These are phyloP conservation scores for Solea senegalensis DNA, from an alignment of 2,113 vertebrate species.

Conservation along the genomic window DNA sequence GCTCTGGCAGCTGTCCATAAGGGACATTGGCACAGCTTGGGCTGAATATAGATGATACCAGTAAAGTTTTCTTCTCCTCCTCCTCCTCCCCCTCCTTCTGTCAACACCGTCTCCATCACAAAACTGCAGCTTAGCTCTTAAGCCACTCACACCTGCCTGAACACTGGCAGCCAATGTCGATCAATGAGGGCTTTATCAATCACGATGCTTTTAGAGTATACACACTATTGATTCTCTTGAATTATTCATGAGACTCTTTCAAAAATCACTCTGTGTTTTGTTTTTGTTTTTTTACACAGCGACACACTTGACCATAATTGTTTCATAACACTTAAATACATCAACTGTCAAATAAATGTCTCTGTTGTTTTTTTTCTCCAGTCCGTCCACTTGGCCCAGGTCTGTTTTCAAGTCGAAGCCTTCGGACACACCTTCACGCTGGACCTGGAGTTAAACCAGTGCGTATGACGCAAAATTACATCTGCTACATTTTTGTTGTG, in stretches of 20 bases:
- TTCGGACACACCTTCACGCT: constrained; percentile 88
- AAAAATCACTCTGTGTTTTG: constrained; percentile 10
- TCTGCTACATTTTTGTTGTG: background rate
- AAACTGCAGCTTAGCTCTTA: constrained; percentile 18
- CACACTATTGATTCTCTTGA: constrained; percentile 48
- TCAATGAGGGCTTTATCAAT: constrained; percentile 60
- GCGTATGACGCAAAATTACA: constrained; percentile 61
- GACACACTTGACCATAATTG: constrained; percentile 24
- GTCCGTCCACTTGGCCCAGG: constrained; percentile 89
- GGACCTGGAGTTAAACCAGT: constrained; percentile 93
- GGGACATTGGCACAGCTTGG: constrained; percentile 25
- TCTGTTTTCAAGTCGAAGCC: constrained; percentile 87
- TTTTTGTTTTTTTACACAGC: constrained; percentile 13
- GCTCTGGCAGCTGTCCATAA: constrained; percentile 41
- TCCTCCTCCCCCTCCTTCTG: constrained; percentile 20
- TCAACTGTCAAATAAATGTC: constrained; percentile 26
- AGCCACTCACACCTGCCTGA: constrained; percentile 23
- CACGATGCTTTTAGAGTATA: constrained; percentile 48
- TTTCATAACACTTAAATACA: constrained; percentile 41
- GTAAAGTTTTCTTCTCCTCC: constrained; percentile 19
- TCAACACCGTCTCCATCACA: constrained; percentile 12
- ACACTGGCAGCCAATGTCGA: constrained; percentile 32
- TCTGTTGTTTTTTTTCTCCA: constrained; percentile 43
- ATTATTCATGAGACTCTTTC: constrained; percentile 59
- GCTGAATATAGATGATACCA: constrained; percentile 33